Evolutionary conservation across 2,797 vertebrate genomes (phyloP).

Genomic region (Uromys caudimaculatus): DNA sequence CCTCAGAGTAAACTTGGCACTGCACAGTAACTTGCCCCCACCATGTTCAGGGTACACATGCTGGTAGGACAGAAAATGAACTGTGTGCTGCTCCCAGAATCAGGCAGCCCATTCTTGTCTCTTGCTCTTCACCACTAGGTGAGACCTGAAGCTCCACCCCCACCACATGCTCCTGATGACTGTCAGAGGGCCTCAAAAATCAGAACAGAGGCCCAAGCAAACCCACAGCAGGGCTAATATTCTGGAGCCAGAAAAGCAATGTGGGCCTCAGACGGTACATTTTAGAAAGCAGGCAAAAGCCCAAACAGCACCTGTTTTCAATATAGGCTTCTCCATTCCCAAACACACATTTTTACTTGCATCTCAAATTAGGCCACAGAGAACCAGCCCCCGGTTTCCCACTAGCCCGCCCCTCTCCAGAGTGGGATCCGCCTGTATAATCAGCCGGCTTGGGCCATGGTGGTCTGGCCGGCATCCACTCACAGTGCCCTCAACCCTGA

Average conservation of each 20-base stretch:
- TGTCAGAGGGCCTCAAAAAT: background rate
- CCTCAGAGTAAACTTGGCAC: slow-evolving; percentile 13
- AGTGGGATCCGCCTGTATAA: slow-evolving; percentile 22
- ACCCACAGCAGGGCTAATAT: slow-evolving; percentile 15
- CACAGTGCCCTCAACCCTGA: slow-evolving; percentile 37
- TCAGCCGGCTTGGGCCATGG: slow-evolving; percentile 45
- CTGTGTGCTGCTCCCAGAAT: background rate
- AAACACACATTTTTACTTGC: slow-evolving; percentile 73
- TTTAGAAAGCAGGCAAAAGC: slow-evolving; percentile 39
- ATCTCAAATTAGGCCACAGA: slow-evolving; percentile 63
- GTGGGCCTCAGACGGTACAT: slow-evolving; percentile 38
- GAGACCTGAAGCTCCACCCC: background rate
- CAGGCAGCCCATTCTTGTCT: background rate
- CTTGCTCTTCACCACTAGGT: background rate
- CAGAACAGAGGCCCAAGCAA: slow-evolving; percentile 29
- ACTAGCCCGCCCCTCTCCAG: slow-evolving; percentile 42
- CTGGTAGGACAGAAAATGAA: background rate
- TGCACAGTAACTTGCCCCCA: background rate
- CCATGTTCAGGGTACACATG: background rate
- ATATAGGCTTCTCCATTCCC: slow-evolving; percentile 63
- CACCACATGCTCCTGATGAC: background rate
- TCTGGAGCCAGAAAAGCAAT: slow-evolving; percentile 54
- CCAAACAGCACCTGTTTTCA: slow-evolving; percentile 77
- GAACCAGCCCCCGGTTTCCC: slow-evolving; percentile 65
- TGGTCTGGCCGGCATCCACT: slow-evolving; percentile 66